A percentile compares a stretch with the other conserved stretches of the same genome.
Evolutionary conservation across 2,888 invertebrate genomes (phyloP).

Genomic region (Uropetala carovei): DNA sequence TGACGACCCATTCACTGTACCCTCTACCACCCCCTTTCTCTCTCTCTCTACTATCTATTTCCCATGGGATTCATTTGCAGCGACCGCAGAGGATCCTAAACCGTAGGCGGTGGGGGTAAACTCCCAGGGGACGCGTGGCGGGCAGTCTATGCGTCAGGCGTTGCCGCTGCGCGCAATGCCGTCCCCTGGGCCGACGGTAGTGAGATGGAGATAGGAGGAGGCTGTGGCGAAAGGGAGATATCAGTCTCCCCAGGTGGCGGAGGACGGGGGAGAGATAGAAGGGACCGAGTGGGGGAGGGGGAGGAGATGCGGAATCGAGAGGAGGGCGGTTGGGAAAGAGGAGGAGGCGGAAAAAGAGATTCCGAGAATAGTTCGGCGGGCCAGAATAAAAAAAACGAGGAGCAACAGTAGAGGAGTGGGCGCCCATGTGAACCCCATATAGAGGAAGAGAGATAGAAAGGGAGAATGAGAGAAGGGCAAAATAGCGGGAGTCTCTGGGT

Average conservation of each 20-base stretch:
- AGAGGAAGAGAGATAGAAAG: background rate
- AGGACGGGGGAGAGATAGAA: background rate
- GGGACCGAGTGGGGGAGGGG: background rate
- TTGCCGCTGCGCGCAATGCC: background rate
- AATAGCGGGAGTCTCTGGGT: background rate
- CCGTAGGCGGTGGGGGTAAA: background rate
- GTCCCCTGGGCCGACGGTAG: slow-evolving; percentile 10
- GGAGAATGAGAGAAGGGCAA: background rate
- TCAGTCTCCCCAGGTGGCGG: slow-evolving; percentile 56
- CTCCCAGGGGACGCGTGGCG: slow-evolving; percentile 2
- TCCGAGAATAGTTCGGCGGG: background rate
- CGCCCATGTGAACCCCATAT: background rate
- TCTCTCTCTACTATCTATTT: slow-evolving; percentile 51
- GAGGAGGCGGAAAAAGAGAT: background rate
- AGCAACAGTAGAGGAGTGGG: slow-evolving; percentile 34
- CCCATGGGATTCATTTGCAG: slow-evolving; percentile 60
- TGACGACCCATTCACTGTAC: slow-evolving; percentile 33
- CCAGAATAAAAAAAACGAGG: background rate
- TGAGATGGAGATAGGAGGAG: slow-evolving; percentile 29
- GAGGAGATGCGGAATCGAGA: background rate
- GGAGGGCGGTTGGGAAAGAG: background rate
- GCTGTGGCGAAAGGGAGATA: slow-evolving; percentile 39
- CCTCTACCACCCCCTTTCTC: background rate
- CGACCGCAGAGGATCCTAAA: slow-evolving; percentile 50
- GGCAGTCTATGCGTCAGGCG: slow-evolving; percentile 63